phyloP scores from a whole-genome alignment of 1,140 invertebrate genomes.

The Solenopsis invicta region DNA sequence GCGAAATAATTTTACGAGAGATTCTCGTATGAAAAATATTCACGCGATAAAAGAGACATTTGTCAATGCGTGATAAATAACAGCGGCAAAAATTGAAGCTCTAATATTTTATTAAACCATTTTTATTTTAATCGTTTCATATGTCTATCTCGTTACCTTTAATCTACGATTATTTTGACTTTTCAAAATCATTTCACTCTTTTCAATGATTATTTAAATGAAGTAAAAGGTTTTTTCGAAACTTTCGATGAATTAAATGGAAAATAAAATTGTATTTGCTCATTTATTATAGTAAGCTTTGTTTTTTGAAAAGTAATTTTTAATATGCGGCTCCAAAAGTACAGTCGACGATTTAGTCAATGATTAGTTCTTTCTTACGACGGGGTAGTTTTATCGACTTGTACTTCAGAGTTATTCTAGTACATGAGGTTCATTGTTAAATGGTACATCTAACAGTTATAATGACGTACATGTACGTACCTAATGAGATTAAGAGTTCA shows the following conservation, averaged over 20 bases:
- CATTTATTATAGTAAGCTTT: not conserved
- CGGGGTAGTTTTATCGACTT: not conserved
- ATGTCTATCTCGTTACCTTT: not conserved
- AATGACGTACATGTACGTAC: not conserved
- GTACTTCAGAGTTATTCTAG: not conserved
- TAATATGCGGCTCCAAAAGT: not conserved
- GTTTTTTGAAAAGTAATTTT: not conserved
- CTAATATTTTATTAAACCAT: not conserved
- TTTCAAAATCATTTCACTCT: not conserved
- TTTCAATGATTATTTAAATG: not conserved
- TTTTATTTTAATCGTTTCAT: not conserved
- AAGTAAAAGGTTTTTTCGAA: not conserved
- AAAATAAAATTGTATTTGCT: not conserved
- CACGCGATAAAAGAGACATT: not conserved
- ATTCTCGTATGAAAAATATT: not conserved
- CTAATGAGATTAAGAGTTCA: conserved; percentile 42
- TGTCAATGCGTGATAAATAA: not conserved
- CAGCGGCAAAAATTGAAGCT: not conserved
- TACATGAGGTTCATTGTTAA: not conserved
- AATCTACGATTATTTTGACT: not conserved
- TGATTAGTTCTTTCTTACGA: not conserved
- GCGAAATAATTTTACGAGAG: not conserved
- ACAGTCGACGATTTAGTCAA: not conserved
- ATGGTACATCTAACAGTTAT: conserved; percentile 2
- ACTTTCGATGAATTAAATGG: not conserved